Conservation (phyloP, 2,113 vertebrate genomes). For the Passer domesticus region DNA sequence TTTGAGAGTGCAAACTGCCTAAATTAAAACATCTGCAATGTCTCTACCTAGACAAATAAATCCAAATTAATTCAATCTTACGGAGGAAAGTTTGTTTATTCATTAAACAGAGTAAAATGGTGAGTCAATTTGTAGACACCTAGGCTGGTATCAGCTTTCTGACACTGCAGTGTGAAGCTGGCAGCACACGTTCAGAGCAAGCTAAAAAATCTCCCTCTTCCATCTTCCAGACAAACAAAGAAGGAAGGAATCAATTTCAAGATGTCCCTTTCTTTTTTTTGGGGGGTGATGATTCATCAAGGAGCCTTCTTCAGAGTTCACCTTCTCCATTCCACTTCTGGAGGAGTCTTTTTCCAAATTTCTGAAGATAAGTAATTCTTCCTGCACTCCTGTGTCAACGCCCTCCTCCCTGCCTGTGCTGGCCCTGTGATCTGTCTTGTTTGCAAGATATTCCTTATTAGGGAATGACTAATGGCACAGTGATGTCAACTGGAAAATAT, state of each 20-base stretch:
- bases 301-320: neutral
- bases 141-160: neutral
- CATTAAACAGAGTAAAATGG: constrained; percentile 43
- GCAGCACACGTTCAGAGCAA: neutral
- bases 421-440: neutral
- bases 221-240: constrained; percentile 38
- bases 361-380: neutral
- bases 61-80: constrained; percentile 47
- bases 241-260: constrained; percentile 24
- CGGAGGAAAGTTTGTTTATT: constrained; percentile 48
- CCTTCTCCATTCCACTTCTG: neutral
- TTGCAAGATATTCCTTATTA: neutral
- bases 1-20: constrained; percentile 7
- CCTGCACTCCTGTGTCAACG: neutral
- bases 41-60: constrained; percentile 49
- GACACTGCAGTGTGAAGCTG: neutral
- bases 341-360: neutral
- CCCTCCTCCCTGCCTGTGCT: neutral
- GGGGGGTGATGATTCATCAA: neutral
- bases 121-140: constrained; percentile 35
- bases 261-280: neutral
- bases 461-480: neutral
- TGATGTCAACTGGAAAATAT: neutral
- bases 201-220: neutral
- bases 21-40: constrained; percentile 48